Base-by-base conservation (phyloP, 2,797 vertebrate species). In the Agapornis canus region DNA sequence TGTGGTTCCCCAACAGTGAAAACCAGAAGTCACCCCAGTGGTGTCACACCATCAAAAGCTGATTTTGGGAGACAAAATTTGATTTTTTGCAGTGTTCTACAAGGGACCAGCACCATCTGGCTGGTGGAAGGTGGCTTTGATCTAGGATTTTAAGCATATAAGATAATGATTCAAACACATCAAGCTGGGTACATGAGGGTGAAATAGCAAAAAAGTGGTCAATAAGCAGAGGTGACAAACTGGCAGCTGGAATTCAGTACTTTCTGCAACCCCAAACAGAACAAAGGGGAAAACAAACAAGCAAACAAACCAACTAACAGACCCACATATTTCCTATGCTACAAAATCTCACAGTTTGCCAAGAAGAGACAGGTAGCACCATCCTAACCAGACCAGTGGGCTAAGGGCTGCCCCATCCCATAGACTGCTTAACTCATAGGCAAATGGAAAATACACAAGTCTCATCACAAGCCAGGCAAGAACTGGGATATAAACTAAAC, bases 341-440 rank as follows among this genome's bases (percentile, higher is more conserved):
- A 32, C 11, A 15, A 71, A 51, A 63, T 10, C 18, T 39, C 10
- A 17, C 1, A 0, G 18, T 17, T 47, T 13, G 42, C 31, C 61
- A n/a, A 21, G 37, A 6, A 17, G 6, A 25, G 0, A 22, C 2
- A 7, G 4, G 0, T 8, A 2, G 2, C 3, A 10, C 3, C 3
- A 17, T 16, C n/a, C 49, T 1, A 3, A 13, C 19, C 1, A 1
- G 52, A 40, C 7, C 3, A 0, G 9, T 1, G 6, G 10, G 11
- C 22, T 39, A 5, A 0, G 35, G 57, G 73, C 23, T 32, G 45
- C 6, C 26, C 57, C 56, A 17, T 35, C 40, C 51, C 39, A n/a
- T 35, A 8, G 11, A 21, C 22, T 6, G 32, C 49, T 49, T 68
- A 5, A 8, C 68, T 16, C 22, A 1, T 13, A 6, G 31, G 12